Base-by-base conservation (phyloP, 1,140 invertebrate species). In the Aplysia californica region DNA sequence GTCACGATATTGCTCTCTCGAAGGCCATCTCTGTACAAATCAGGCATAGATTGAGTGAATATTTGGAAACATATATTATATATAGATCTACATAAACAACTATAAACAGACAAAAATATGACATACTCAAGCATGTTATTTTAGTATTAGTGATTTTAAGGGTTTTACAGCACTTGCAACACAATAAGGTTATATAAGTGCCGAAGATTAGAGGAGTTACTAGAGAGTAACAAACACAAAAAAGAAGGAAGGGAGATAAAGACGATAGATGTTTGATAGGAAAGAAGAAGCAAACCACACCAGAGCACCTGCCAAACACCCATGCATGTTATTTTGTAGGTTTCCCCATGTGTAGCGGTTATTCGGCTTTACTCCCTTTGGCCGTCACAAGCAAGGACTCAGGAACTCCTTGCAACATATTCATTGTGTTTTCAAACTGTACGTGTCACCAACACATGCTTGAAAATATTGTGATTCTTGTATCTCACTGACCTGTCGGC, bases 1-100 rank as follows among this genome's bases (percentile, higher is more conserved):
- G 88, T 89, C 1, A 89, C 87, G 10, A 89, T 81, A 76, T 86
- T 83, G 76, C 89, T 90, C 70, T 90, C 86, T 64, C 89, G 78
- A 56, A 88, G 76, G 0, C 87, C 85, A 84, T 90, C 89, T 44
- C 88, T 89, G 76, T 67, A 31, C 15, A 31, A 36, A 23, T 33
- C 18, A 35, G 18, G 15, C 35, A 10, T 61, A 26, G 18, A 61
- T 20, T 10, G 10, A 20, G 26, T 15, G 15, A 18, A 64, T 26
- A 64, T 64, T 61, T 21, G 10, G 10, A 26, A 61, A 21, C 29
- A 61, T 26, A 21, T 21, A 64, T 26, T 29, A 64, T 10, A 29
- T 64, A 64, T 26, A 64, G 10, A 29, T 29, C 10, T 29, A 64
- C 10, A 20, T 29, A 64, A 18, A 67, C 29, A 67, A 15, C 36